A percentile compares a stretch with the other conserved stretches of the same genome.
phyloP scores from a whole-genome alignment of 2,113 vertebrate genomes.

The Syrmaticus mikado region DNA sequence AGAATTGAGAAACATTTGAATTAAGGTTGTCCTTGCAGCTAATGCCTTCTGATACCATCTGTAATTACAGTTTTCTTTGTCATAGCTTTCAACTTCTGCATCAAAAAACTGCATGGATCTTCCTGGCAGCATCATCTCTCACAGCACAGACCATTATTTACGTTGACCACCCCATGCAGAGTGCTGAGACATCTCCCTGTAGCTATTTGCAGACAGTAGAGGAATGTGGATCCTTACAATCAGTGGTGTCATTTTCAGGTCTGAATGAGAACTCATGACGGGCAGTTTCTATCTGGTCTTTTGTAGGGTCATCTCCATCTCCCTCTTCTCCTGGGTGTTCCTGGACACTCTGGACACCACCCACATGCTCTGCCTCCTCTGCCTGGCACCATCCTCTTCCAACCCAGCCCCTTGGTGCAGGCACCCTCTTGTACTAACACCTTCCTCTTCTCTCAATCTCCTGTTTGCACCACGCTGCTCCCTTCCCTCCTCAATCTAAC shows the following conservation, averaged over 20 bases:
- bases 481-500: neutral
- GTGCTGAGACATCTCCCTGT: neutral
- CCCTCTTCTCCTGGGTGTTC: neutral
- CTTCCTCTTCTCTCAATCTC: neutral
- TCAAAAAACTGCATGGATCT: neutral
- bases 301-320: neutral
- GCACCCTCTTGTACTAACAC: neutral
- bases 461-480: neutral
- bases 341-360: neutral
- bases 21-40: conserved; percentile 35
- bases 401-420: neutral
- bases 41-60: conserved; percentile 33
- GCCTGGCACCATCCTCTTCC: neutral
- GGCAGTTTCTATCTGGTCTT: neutral
- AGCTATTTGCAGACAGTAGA: neutral
- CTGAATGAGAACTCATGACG: rapidly evolving
- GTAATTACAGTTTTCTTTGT: conserved; percentile 10
- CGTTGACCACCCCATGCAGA: neutral
- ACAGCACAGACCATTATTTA: neutral
- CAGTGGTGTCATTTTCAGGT: rapidly evolving
- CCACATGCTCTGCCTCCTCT: neutral
- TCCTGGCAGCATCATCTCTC: conserved; percentile 14
- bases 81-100: conserved; percentile 28
- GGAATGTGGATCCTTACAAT: rapidly evolving
- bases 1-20: neutral